phyloP scores from a whole-genome alignment of 2,797 vertebrate genomes.

The Mareca penelope region DNA sequence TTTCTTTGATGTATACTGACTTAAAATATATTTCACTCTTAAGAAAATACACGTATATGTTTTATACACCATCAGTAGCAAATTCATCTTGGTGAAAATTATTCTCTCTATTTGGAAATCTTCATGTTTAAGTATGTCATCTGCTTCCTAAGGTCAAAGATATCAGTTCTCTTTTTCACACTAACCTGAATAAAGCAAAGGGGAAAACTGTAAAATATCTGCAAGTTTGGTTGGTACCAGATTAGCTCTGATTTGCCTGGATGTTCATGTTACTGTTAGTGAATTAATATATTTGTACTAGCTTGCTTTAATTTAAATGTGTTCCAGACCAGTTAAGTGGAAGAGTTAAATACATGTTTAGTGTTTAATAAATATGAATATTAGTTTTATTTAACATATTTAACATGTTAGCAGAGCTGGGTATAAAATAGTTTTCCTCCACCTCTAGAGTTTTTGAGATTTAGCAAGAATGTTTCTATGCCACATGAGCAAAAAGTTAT shows the following conservation, averaged over 20 bases:
- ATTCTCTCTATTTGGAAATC: neutral
- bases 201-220: slow-evolving; percentile 35
- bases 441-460: neutral
- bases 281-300: slow-evolving; percentile 26
- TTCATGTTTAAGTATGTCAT: neutral
- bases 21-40: neutral
- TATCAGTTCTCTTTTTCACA: neutral
- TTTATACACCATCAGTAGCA: neutral
- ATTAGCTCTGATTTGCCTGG: slow-evolving; percentile 44
- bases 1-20: neutral
- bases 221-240: neutral
- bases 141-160: slow-evolving; percentile 15
- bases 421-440: neutral
- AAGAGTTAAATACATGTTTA: slow-evolving; percentile 51
- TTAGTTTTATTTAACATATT: slow-evolving; percentile 35
- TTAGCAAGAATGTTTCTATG: neutral
- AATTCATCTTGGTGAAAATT: neutral
- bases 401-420: neutral
- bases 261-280: neutral
- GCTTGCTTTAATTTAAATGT: slow-evolving; percentile 49
- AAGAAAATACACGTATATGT: neutral
- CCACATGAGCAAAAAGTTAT: neutral
- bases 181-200: slow-evolving; percentile 19
- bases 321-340: slow-evolving; percentile 39
- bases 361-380: slow-evolving; percentile 11